Conservation (phyloP, 2,113 vertebrate species). For the Phylloscopus trochilus region DNA sequence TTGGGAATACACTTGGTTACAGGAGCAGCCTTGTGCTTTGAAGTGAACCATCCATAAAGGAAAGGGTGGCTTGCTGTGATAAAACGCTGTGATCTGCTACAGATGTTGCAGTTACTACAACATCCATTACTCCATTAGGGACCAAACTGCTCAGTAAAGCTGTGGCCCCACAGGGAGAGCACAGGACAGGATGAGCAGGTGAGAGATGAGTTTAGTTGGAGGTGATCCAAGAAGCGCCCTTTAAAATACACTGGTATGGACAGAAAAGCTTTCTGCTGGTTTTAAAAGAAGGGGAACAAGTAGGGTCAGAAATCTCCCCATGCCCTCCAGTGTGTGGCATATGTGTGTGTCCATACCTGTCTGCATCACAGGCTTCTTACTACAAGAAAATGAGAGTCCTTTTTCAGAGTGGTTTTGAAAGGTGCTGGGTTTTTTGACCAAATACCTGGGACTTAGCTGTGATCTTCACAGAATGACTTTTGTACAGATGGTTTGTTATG, state of each 20-base stretch:
- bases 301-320: background rate
- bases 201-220: background rate
- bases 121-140: background rate
- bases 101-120: background rate
- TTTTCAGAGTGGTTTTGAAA: background rate
- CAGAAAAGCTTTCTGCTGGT: background rate
- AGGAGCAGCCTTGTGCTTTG: background rate
- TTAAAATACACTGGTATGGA: background rate
- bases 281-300: background rate
- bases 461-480: background rate
- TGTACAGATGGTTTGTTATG: rapidly evolving
- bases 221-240: background rate
- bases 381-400: background rate
- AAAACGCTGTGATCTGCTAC: background rate
- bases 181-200: background rate
- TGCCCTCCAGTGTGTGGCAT: background rate
- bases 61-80: background rate
- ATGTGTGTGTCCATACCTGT: rapidly evolving
- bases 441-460: background rate
- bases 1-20: background rate
- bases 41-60: background rate
- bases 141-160: background rate
- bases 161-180: background rate
- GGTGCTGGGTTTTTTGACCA: background rate
- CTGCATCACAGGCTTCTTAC: background rate